phyloP scores from a whole-genome alignment of 2,113 vertebrate genomes.

The Neotoma lepida region DNA sequence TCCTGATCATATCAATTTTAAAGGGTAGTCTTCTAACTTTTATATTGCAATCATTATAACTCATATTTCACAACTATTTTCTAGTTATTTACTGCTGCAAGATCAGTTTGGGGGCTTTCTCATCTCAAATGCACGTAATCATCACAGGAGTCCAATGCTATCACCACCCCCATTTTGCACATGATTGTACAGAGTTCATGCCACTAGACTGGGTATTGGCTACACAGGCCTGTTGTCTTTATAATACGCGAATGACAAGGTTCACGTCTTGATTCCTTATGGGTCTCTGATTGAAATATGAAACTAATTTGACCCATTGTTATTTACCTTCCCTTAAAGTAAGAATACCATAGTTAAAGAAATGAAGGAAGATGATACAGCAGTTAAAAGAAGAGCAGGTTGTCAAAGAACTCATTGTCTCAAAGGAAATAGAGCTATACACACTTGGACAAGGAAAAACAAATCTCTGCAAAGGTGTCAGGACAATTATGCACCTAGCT shows the following conservation, averaged over 20 bases:
- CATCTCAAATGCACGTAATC: not conserved
- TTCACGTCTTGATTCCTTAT: constrained; percentile 1
- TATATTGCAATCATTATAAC: not conserved
- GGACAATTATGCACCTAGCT: not conserved
- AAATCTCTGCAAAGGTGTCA: not conserved
- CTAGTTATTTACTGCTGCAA: not conserved
- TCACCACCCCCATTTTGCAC: not conserved
- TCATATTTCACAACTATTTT: not conserved
- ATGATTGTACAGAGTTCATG: not conserved
- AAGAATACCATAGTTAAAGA: not conserved
- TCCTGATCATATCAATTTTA: not conserved
- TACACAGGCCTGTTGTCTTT: not conserved
- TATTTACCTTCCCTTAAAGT: not conserved
- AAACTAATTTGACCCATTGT: not conserved
- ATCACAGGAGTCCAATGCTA: not conserved
- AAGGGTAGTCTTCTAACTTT: not conserved
- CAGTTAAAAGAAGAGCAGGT: not conserved
- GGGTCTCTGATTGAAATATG: not conserved
- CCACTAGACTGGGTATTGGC: not conserved
- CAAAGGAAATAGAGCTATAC: not conserved
- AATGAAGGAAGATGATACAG: not conserved
- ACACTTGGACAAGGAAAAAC: not conserved
- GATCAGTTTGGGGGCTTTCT: not conserved
- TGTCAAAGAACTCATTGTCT: constrained; percentile 4
- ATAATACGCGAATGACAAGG: not conserved